Base-by-base conservation (phyloP, 2,888 invertebrate genomes). In the Limnephilus rhombicus region DNA sequence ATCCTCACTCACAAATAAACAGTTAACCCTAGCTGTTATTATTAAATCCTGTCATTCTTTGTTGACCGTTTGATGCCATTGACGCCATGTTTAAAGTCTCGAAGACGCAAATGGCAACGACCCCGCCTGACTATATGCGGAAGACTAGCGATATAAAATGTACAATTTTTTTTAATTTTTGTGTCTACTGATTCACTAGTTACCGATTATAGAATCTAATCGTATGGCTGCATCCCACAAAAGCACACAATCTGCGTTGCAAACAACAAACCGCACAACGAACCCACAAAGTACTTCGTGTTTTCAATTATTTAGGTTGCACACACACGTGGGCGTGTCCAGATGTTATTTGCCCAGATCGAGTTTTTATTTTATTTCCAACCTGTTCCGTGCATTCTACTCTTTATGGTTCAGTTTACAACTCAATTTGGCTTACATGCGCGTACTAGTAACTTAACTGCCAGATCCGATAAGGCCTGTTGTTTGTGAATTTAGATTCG, bases 281-380 rank as follows among this genome's bases (percentile, higher is more conserved):
- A 68, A n/a, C 68, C n/a, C 24, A 68, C 68, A 24, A 68, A n/a
- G 68, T 68, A 68, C 68, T 88, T 68, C 18, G 13, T 80, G 80
- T 80, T 68, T 80, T 89, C 34, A 80, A 89, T 89, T 24, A 68
- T 68, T 80, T 80, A 80, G 88, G 88, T 89, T 89, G 88, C 88
- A 89, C 37, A 89, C 80, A 89, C 80, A 80, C 88, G 37, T 89
- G 80, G 88, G 88, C 88, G 88, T 89, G 88, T 37, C 88, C 37
- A 24, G 80, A 80, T 80, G 29, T 49, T 87, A 86, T 45, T 89
- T 68, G 88, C 80, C 31, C 80, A 80, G 37, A 88, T 45, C 85
- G 41, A 86, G 45, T 86, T 24, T 24, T 85, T 85, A 85, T 85
- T 83, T 49, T 45, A 49, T 49, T 86, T 15, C 45, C 86, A 86